Evolutionary conservation across 2,797 vertebrate species (phyloP).

Genomic region (Sparidentex hasta): DNA sequence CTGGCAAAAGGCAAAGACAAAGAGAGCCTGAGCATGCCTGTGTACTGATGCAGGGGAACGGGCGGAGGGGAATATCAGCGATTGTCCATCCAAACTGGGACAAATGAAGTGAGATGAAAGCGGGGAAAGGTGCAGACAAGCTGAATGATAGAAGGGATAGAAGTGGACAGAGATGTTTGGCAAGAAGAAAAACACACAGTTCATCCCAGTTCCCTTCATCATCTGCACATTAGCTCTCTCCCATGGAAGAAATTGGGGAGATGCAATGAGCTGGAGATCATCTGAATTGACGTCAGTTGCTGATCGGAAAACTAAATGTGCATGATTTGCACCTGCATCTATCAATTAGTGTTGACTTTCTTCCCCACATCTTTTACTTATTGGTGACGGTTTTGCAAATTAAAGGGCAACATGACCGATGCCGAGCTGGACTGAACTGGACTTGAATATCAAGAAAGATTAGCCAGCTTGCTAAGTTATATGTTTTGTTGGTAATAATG

Average conservation of each 20-base stretch:
- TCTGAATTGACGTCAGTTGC: neutral
- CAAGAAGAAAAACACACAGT: slow-evolving; percentile 6
- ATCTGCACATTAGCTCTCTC: neutral
- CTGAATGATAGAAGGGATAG: neutral
- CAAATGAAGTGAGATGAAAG: slow-evolving; percentile 5
- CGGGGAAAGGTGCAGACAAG: slow-evolving; percentile 4
- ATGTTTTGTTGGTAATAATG: neutral
- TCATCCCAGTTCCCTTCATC: slow-evolving; percentile 3
- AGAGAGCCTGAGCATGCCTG: slow-evolving; percentile 23
- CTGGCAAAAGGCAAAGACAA: slow-evolving; percentile 19
- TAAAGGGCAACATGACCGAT: too few species aligned
- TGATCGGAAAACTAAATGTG: neutral
- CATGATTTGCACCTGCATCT: neutral
- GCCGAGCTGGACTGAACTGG: too few species aligned
- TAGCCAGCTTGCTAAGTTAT: too few species aligned
- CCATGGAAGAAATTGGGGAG: neutral
- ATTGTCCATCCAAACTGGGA: slow-evolving; percentile 21
- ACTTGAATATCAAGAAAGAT: too few species aligned
- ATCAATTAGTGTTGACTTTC: neutral
- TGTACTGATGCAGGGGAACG: neutral
- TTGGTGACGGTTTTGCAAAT: too few species aligned
- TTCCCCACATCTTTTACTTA: too few species aligned
- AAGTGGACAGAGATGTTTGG: neutral
- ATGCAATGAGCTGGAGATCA: neutral
- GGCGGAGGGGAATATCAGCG: slow-evolving; percentile 21